Evolutionary conservation across 2,888 invertebrate species (phyloP), one percentile per base, ranked within the genome.

Genomic region (Euclidia mi): DNA sequence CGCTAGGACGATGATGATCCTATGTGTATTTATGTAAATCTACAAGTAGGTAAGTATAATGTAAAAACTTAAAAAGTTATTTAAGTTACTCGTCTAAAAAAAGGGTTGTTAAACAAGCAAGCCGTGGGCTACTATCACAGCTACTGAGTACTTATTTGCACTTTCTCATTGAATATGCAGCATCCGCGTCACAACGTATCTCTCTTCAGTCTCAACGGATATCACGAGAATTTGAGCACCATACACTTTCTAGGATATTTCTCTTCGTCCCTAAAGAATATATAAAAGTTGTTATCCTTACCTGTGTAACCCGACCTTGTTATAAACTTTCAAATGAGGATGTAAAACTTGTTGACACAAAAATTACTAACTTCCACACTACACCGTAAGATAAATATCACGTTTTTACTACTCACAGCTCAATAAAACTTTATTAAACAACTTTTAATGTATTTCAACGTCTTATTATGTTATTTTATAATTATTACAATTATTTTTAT

Each of bases 291-390:
- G 66, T 62, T 76, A 71, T 75, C 76, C 79, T 82, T 83, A 88
- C 89, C 88, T 87, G 81, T 78, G 69, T 52, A 62, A 25, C 52
- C 65, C 81, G 87, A 79, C 87, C 88, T 89, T 87, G 85, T 84
- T 79, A 64, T 48, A 61, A 82, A 88, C 84, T 85, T 86, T 85
- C 81, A 71, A 81, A 59, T 74, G 72, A 78, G 78, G 66, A 81
- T 74, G 64, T 56, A 28, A 25, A 71, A 78, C 71, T 83, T 79
- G 77, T 81, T 78, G 72, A 82, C 79, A 79, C 78, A 81, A 76
- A 79, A 81, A 71, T 67, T 66, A 48, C 15, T 34, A 47, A 65
- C 61, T 61, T 56, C 3, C 20, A 25, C 53, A 65, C 62, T 52
- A 57, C 65, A 67, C 55, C 18, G 10, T 6, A 17, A 40, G 20